phyloP scores from a whole-genome alignment of 1,140 invertebrate species.

The Parasteatoda tepidariorum region DNA sequence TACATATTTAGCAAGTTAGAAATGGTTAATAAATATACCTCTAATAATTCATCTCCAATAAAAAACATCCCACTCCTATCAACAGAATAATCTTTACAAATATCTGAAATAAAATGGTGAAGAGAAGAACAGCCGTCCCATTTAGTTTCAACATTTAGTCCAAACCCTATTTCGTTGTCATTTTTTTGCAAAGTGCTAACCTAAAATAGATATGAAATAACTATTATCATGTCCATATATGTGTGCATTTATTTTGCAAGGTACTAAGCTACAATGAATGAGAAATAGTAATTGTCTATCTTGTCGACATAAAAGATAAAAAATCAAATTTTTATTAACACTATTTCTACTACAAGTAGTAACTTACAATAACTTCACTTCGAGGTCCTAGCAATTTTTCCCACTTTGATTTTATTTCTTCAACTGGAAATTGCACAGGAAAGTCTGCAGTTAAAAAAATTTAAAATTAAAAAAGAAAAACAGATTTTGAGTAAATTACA shows the following conservation, averaged over 20 bases:
- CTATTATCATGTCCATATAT: background rate
- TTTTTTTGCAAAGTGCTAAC: slow-evolving; percentile 41
- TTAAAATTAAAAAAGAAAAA: background rate
- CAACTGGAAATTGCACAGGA: slow-evolving; percentile 61
- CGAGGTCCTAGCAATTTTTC: slow-evolving; percentile 84
- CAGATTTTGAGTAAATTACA: too few species aligned
- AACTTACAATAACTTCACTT: slow-evolving; percentile 85
- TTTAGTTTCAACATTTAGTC: slow-evolving; percentile 53
- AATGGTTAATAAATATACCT: too few species aligned
- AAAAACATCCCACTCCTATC: slow-evolving; percentile 83
- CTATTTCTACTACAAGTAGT: too few species aligned
- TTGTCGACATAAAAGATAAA: too few species aligned
- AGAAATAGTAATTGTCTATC: too few species aligned
- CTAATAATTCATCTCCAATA: slow-evolving; percentile 90
- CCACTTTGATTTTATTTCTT: slow-evolving; percentile 85
- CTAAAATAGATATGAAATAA: slow-evolving; percentile 16
- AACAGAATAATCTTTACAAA: slow-evolving; percentile 93
- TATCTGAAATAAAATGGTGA: slow-evolving; percentile 93
- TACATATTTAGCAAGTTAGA: too few species aligned
- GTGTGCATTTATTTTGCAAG: background rate
- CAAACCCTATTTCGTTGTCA: slow-evolving; percentile 56
- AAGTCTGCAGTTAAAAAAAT: background rate
- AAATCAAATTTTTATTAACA: too few species aligned
- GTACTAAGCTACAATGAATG: too few species aligned
- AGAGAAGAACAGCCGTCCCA: slow-evolving; percentile 29